A percentile compares a stretch with the other conserved stretches of the same genome.
Evolutionary conservation across 1,140 invertebrate species (phyloP).

Genomic region (Cydia strobilella): DNA sequence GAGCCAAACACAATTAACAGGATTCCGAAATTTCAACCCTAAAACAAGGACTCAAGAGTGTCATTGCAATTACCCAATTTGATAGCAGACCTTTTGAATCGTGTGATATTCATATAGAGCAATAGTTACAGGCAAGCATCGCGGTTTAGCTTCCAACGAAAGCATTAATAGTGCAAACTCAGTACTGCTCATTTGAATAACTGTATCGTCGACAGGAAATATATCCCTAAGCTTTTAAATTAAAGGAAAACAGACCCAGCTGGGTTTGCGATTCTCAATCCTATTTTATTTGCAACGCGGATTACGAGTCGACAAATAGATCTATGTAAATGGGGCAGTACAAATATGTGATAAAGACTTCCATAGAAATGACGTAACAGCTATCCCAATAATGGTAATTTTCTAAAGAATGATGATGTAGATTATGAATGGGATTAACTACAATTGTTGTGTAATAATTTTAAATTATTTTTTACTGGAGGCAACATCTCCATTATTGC

Average conservation of each 20-base stretch:
- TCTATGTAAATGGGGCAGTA: neutral
- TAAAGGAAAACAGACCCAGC: neutral
- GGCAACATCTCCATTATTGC: too few relatives aligned
- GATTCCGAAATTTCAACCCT: neutral
- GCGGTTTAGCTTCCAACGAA: neutral
- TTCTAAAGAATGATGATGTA: too few relatives aligned
- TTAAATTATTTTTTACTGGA: too few relatives aligned
- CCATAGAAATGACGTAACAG: neutral
- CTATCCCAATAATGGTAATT: too few relatives aligned
- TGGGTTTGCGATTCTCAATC: neutral
- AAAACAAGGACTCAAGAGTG: neutral
- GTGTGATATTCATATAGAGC: constrained; percentile 11
- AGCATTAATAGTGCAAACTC: constrained; percentile 17
- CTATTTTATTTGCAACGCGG: constrained; percentile 8
- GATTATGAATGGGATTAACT: too few relatives aligned
- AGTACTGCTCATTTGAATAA: constrained; percentile 11
- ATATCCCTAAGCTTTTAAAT: neutral
- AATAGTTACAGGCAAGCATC: neutral
- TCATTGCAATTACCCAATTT: neutral
- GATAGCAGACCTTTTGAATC: neutral
- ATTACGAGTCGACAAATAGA: neutral
- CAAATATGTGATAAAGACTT: neutral
- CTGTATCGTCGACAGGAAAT: constrained; percentile 3
- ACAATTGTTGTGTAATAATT: too few relatives aligned
- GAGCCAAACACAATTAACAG: neutral